Conservation (phyloP, 2,888 invertebrate species). For the Schizotus pectinicornis region DNA sequence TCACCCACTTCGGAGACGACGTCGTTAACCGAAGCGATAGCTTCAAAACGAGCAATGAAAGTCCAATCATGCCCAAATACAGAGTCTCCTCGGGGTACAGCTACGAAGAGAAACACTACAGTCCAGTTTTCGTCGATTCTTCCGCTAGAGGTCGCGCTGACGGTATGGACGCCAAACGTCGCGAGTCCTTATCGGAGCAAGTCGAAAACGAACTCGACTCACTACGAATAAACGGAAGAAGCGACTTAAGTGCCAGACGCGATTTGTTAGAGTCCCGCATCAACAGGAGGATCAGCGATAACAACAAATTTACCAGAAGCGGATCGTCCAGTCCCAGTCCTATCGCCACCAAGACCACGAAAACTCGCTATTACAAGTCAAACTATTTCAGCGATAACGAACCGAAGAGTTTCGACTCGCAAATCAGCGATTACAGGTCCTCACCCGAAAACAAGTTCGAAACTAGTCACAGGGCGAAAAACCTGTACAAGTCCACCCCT, state of each 20-base stretch:
- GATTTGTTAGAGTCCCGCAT: slow-evolving; percentile 79
- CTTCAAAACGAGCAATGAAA: slow-evolving; percentile 55
- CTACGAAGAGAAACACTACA: slow-evolving; percentile 61
- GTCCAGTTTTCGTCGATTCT: slow-evolving; percentile 55
- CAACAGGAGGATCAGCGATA: slow-evolving; percentile 63
- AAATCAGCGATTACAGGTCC: slow-evolving; percentile 65
- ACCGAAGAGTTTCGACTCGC: slow-evolving; percentile 72
- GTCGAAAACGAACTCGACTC: slow-evolving; percentile 42
- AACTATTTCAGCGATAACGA: slow-evolving; percentile 61
- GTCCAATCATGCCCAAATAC: slow-evolving; percentile 68
- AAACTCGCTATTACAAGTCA: slow-evolving; percentile 56
- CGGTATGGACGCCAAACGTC: slow-evolving; percentile 69
- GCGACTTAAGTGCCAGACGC: slow-evolving; percentile 73
- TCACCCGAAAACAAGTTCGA: slow-evolving; percentile 64
- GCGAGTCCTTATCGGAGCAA: slow-evolving; percentile 58
- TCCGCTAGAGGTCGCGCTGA: slow-evolving; percentile 68
- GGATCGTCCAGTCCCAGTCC: slow-evolving; percentile 62
- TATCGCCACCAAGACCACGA: slow-evolving; percentile 63
- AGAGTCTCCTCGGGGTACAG: slow-evolving; percentile 62
- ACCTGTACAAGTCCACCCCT: slow-evolving; percentile 67
- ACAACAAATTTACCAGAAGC: slow-evolving; percentile 63
- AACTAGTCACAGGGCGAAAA: slow-evolving; percentile 49
- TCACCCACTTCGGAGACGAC: slow-evolving; percentile 60
- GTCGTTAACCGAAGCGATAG: slow-evolving; percentile 58
- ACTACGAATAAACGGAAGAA: slow-evolving; percentile 51